A percentile compares a stretch with the other conserved stretches of the same genome.
Evolutionary conservation across 92 coral and sea anemone genomes (phyloP).

Genomic region (Phenganax subtilis): DNA sequence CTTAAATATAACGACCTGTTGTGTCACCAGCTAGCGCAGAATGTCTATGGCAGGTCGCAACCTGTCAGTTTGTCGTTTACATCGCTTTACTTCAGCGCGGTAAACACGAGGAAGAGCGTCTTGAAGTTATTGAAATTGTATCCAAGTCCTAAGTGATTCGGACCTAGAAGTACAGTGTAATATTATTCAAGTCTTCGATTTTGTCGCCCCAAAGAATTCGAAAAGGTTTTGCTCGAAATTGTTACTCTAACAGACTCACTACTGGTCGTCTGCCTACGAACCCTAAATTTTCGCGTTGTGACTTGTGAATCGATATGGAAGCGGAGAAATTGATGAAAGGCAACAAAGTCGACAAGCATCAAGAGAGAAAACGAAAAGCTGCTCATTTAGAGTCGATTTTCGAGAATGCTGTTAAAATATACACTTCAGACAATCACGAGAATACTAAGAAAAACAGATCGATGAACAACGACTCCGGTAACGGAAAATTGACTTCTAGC

Average conservation of each 20-base stretch:
- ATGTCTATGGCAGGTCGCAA: constrained; percentile 12
- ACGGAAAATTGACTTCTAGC: neutral
- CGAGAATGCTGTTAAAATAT: constrained; percentile 10
- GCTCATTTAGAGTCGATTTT: constrained; percentile 33
- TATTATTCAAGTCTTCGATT: too few species aligned
- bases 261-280: neutral
- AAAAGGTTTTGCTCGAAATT: neutral
- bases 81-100: neutral
- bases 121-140: neutral
- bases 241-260: neutral
- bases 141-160: neutral
- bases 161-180: neutral
- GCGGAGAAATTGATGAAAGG: neutral
- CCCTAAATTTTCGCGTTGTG: neutral
- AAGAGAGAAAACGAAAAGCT: constrained; percentile 32
- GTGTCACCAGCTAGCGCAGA: constrained; percentile 25
- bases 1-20: constrained; percentile 19
- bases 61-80: constrained; percentile 24
- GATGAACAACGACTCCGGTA: neutral
- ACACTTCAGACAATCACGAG: neutral
- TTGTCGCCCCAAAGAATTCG: neutral
- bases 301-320: neutral
- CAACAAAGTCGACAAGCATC: constrained; percentile 23
- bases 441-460: neutral
- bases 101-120: neutral